Evolutionary conservation across 2,888 invertebrate species (phyloP).

Genomic region (Apeira syringaria): DNA sequence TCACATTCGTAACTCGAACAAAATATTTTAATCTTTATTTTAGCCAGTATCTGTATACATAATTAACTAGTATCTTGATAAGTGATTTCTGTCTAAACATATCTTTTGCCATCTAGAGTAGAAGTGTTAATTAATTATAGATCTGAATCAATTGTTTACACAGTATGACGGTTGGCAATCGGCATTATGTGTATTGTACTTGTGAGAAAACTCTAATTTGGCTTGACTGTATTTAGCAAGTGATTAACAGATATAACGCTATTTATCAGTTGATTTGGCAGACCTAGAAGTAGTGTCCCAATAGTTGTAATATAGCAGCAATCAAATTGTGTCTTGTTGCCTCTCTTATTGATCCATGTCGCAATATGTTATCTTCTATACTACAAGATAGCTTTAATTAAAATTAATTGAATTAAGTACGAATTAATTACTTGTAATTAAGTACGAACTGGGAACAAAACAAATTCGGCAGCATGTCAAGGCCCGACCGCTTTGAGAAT

Average conservation of each 20-base stretch:
- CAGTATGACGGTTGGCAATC: slow-evolving; percentile 33
- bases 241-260: neutral
- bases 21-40: slow-evolving; percentile 28
- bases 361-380: slow-evolving; percentile 21
- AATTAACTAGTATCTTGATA: slow-evolving; percentile 20
- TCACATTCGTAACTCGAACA: slow-evolving; percentile 44
- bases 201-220: slow-evolving; percentile 13
- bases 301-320: neutral
- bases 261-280: slow-evolving; percentile 1
- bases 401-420: slow-evolving; percentile 23
- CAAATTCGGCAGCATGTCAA: slow-evolving; percentile 16
- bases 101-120: slow-evolving; percentile 65
- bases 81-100: slow-evolving; percentile 40
- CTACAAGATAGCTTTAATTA: slow-evolving; percentile 30
- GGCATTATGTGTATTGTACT: slow-evolving; percentile 14
- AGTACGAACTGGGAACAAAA: slow-evolving; percentile 22
- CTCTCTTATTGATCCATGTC: slow-evolving; percentile 19
- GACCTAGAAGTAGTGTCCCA: slow-evolving; percentile 3
- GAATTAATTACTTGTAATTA: slow-evolving; percentile 18
- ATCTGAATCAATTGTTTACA: slow-evolving; percentile 57
- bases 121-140: slow-evolving; percentile 38
- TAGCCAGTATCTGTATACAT: slow-evolving; percentile 28
- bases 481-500: slow-evolving; percentile 9
- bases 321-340: neutral
- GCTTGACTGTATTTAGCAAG: neutral